Evolutionary conservation across 2,797 vertebrate genomes (phyloP), one percentile per base, ranked within the genome.

Genomic region (Strix occidentalis): DNA sequence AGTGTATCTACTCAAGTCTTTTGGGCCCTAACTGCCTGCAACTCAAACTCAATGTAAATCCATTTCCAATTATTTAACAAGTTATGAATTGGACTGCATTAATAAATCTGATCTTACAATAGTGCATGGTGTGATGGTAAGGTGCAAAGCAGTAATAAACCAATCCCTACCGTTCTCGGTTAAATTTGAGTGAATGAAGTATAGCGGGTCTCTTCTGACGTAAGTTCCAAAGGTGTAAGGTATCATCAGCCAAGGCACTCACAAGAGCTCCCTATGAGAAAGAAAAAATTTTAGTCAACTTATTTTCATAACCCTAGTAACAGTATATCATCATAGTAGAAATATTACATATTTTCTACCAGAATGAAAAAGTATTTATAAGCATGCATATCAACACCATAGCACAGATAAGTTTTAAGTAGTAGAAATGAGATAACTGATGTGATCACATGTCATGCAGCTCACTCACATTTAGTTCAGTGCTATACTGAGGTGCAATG

Each of bases 141-240:
- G 24, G 10, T 14, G 31, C n/a, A 66, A 85, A 25, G 23, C 33
- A 89, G 4, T 5, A 84, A 66, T 6, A 63, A 58, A 4, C 16
- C 50, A 91, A 65, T 37, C 41, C 98, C 97, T 97, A 99, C 99
- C 99, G 99, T 98, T 99, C 99, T 98, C 97, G 98, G 98, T 98
- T 99, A 98, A 99, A 99, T 98, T 99, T 99, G 87, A 99, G 99
- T 18, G 99, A 99, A 97, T 99, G 99, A 90, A 99, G 98, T 96
- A 99, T 98, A 91, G 99, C 99, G 53, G 99, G 99, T 97, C 99
- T 99, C 98, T 99, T 99, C 97, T 99, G 99, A 98, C 99, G 99
- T 97, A 99, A 98, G 97, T 99, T 99, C 99, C 99, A 99, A 95
- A 99, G 97, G 96, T 99, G 99, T 95, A 99, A 98, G 39, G 98